Conservation (phyloP, 2,113 vertebrate species). For the Anser cygnoides region DNA sequence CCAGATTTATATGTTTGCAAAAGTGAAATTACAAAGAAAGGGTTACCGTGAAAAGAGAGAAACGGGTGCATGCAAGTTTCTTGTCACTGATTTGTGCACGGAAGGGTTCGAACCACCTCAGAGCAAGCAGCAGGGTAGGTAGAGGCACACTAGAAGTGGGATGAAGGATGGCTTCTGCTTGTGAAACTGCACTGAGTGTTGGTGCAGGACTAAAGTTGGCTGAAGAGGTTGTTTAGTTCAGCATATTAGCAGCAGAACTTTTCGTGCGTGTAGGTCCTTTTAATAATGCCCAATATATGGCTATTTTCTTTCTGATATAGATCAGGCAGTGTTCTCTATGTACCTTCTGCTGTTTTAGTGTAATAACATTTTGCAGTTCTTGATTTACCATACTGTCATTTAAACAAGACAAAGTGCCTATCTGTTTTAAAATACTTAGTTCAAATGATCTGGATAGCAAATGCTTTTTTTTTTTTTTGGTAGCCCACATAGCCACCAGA, state of each 20-base stretch:
- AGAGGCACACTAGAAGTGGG: neutral
- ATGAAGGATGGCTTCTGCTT: neutral
- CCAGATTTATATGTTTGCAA: neutral
- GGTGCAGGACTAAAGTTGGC: neutral
- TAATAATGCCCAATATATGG: neutral
- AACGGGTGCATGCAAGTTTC: neutral
- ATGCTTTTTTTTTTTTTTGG: neutral
- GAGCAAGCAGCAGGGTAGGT: neutral
- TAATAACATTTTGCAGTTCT: neutral
- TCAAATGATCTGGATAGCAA: neutral
- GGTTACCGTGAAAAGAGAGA: neutral
- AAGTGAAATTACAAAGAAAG: neutral
- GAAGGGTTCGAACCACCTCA: neutral
- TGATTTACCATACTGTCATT: neutral
- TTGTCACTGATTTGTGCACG: neutral
- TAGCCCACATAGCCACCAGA: neutral
- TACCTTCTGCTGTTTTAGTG: neutral
- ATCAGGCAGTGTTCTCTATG: neutral
- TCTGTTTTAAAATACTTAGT: neutral
- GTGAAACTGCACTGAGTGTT: neutral
- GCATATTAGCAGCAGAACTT: neutral
- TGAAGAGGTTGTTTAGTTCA: neutral
- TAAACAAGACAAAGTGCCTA: conserved; percentile 15
- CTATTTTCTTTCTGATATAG: neutral
- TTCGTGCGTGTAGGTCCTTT: neutral